Percentiles rank a stretch among this genome's conserved stretches.
These are phyloP conservation scores for Periophthalmus magnuspinnatus DNA, from an alignment of 2,797 vertebrate genomes.

Conservation along the genomic window DNA sequence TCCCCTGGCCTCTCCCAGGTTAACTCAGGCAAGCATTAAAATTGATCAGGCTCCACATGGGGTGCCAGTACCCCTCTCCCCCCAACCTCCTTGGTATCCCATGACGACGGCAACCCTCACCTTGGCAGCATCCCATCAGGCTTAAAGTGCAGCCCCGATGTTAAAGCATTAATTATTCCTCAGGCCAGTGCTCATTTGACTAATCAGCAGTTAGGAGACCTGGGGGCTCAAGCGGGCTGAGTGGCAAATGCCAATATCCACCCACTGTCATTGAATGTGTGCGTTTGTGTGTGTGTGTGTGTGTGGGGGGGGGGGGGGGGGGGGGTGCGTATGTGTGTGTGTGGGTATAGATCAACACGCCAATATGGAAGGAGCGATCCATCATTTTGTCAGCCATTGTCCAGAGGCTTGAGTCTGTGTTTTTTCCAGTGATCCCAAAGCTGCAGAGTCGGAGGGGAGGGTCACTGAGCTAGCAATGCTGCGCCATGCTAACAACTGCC, in stretches of 20 bases:
- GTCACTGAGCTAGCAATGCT: conserved; percentile 42
- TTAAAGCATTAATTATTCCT: conserved; percentile 87
- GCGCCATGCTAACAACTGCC: conserved; percentile 76
- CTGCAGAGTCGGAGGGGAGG: conserved; percentile 31
- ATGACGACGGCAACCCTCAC: conserved; percentile 61
- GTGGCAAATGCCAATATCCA: conserved; percentile 95
- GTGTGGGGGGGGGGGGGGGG: no score
- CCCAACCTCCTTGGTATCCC: conserved; percentile 53
- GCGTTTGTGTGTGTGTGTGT: conserved; percentile 47
- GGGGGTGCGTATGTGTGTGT: conserved; percentile 58
- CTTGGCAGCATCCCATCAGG: conserved; percentile 69
- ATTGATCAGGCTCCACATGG: conserved; percentile 73
- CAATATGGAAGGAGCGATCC: conserved; percentile 86
- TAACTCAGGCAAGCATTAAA: conserved; percentile 75
- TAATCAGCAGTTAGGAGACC: conserved; percentile 86
- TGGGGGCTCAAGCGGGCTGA: conserved; percentile 73
- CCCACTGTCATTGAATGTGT: conserved; percentile 50
- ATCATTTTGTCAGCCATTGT: conserved; percentile 88
- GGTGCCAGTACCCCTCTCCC: conserved; percentile 47
- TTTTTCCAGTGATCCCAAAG: conserved; percentile 78
- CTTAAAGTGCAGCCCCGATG: conserved; percentile 73
- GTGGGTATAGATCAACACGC: conserved; percentile 85
- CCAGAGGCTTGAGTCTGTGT: conserved; percentile 67
- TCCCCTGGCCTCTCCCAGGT: conserved; percentile 56
- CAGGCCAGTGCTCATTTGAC: conserved; percentile 82